Percentiles rank a stretch among this genome's conserved stretches.
These are phyloP conservation scores for Tachysurus vachellii DNA, from an alignment of 2,113 vertebrate species.

Conservation along the genomic window DNA sequence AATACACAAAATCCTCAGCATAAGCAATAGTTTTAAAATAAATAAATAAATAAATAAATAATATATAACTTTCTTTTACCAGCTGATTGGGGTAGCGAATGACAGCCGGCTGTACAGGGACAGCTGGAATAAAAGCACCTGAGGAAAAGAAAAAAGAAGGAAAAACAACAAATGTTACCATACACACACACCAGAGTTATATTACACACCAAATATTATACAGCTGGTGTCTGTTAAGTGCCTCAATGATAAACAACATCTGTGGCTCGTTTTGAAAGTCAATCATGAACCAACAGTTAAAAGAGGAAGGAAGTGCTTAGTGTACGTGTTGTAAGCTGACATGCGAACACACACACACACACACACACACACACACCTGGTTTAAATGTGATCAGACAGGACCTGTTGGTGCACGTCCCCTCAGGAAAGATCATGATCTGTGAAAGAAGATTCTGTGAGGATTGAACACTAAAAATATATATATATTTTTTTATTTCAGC, in stretches of 20 bases:
- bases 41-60: too few relatives aligned
- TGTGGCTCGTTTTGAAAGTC: not conserved
- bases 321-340: not conserved
- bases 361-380: conserved; percentile 79
- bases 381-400: conserved; percentile 97
- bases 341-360: conserved; percentile 48
- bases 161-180: too few relatives aligned
- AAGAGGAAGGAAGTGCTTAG: conserved; percentile 1
- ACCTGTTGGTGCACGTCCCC: conserved; percentile 96
- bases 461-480: too few relatives aligned
- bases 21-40: not conserved
- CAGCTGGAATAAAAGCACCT: conserved; percentile 96
- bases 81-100: conserved; percentile 90
- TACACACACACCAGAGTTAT: not conserved
- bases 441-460: conserved; percentile 34
- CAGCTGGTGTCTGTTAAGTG: too few relatives aligned
- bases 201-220: not conserved
- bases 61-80: conserved; percentile 72
- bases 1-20: not conserved
- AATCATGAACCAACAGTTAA: not conserved
- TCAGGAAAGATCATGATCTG: conserved; percentile 99
- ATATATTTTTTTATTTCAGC: not conserved
- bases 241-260: not conserved
- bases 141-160: conserved; percentile 13
- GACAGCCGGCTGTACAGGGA: conserved; percentile 94